These are phyloP conservation scores for Pristionchus arcanus DNA, from an alignment of 2,888 invertebrate species.

Conservation along the genomic window DNA sequence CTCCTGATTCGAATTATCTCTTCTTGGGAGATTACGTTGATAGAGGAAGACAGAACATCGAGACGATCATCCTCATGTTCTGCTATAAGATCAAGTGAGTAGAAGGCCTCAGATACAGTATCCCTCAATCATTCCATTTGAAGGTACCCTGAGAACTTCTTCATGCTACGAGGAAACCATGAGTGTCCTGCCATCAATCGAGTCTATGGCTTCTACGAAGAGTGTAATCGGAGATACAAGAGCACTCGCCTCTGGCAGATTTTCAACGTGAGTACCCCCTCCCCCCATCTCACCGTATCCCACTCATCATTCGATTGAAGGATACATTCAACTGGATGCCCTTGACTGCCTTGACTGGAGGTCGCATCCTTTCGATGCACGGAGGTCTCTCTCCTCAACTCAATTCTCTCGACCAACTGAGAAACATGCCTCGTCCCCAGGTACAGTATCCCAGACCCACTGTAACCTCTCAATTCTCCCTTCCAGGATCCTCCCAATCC, in stretches of 20 bases:
- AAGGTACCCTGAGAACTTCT: slow-evolving; percentile 73
- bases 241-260: slow-evolving; percentile 66
- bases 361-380: slow-evolving; percentile 74
- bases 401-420: slow-evolving; percentile 69
- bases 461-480: too few relatives aligned
- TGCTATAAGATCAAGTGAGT: slow-evolving; percentile 69
- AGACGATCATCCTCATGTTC: slow-evolving; percentile 75
- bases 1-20: slow-evolving; percentile 73
- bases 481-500: slow-evolving; percentile 74
- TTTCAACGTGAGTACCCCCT: slow-evolving; percentile 66
- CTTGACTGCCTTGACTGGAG: slow-evolving; percentile 71
- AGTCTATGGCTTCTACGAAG: slow-evolving; percentile 76
- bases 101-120: slow-evolving; percentile 5
- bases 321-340: slow-evolving; percentile 78
- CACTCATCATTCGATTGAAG: slow-evolving; percentile 48
- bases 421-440: slow-evolving; percentile 66
- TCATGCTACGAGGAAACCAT: slow-evolving; percentile 76
- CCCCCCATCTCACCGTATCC: neutral
- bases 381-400: slow-evolving; percentile 76
- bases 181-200: slow-evolving; percentile 75
- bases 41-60: slow-evolving; percentile 75
- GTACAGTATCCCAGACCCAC: slow-evolving; percentile 50
- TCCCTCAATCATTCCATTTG: neutral
- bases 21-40: slow-evolving; percentile 77
- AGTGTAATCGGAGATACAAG: slow-evolving; percentile 72